These are phyloP conservation scores for Cinclus cinclus DNA, from an alignment of 2,113 vertebrate genomes.

Conservation along the genomic window DNA sequence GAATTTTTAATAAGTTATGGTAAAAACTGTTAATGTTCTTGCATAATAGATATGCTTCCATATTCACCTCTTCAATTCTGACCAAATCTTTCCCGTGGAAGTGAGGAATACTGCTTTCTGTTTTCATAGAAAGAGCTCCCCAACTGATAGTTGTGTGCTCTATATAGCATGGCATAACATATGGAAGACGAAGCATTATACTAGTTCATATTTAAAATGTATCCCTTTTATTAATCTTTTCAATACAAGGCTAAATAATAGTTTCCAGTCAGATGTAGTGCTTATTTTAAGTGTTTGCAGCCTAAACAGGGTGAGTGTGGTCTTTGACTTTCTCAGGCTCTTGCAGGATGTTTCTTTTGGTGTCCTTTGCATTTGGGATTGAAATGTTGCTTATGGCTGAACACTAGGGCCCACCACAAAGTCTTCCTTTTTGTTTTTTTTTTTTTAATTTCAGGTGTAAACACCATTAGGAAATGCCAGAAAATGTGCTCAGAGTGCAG, in stretches of 20 bases:
- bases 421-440: neutral
- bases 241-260: neutral
- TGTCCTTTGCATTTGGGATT: neutral
- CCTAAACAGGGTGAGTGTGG: neutral
- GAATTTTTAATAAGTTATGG: neutral
- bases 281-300: neutral
- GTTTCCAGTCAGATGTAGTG: neutral
- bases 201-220: neutral
- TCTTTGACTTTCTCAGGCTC: neutral
- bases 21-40: neutral
- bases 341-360: neutral
- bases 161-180: neutral
- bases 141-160: neutral
- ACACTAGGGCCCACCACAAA: neutral
- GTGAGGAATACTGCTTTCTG: neutral
- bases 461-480: neutral
- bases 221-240: constrained; percentile 12
- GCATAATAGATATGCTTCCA: neutral
- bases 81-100: neutral
- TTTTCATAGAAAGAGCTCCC: constrained; percentile 6
- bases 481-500: neutral
- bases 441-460: neutral
- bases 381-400: neutral
- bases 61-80: neutral
- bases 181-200: neutral